Conservation (phyloP, 2,113 vertebrate genomes). For the Meleagris gallopavo region DNA sequence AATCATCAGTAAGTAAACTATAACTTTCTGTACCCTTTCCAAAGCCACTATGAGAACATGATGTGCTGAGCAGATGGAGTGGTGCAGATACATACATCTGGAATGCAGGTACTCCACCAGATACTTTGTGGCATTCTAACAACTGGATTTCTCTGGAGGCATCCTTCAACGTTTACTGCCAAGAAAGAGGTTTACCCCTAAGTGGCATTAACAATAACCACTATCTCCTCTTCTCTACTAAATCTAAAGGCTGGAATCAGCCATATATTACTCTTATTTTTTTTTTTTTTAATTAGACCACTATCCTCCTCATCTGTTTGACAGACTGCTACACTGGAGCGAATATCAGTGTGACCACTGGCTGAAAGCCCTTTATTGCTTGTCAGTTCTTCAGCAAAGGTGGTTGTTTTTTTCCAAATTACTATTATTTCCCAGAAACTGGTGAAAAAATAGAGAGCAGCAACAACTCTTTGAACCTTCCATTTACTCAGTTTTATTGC, state of each 20-base stretch:
- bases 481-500: background rate
- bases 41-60: background rate
- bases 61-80: slow-evolving; percentile 5
- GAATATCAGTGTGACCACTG: background rate
- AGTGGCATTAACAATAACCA: slow-evolving; percentile 38
- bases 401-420: background rate
- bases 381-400: slow-evolving; percentile 5
- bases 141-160: slow-evolving; percentile 13
- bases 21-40: background rate
- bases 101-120: slow-evolving; percentile 35
- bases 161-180: background rate
- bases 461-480: background rate
- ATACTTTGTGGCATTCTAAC: slow-evolving; percentile 22
- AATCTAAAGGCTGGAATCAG: background rate
- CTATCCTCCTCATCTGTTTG: slow-evolving; percentile 39
- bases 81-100: slow-evolving; percentile 15
- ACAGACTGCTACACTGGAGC: background rate
- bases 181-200: slow-evolving; percentile 5
- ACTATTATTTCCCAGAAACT: background rate
- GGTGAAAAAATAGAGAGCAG: background rate
- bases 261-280: background rate
- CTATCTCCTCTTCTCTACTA: background rate
- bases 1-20: background rate
- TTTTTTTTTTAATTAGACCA: background rate
- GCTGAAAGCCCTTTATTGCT: background rate